These are phyloP conservation scores for Archivesica marissinica DNA, from an alignment of 1,140 invertebrate genomes.

Conservation along the genomic window DNA sequence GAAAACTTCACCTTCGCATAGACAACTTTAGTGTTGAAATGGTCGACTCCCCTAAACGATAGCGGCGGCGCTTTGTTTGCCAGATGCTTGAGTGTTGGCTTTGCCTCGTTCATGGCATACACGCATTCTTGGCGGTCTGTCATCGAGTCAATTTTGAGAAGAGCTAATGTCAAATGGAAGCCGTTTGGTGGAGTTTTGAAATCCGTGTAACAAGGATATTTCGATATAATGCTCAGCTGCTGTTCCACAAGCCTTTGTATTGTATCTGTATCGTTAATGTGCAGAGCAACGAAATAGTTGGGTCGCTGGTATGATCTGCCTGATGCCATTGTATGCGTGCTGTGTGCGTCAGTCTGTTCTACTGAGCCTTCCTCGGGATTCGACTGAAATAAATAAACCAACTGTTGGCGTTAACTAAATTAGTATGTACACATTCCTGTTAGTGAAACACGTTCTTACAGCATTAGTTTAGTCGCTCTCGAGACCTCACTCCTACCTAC, in stretches of 20 bases:
- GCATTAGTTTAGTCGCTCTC: too few relatives aligned
- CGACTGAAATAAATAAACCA: too few relatives aligned
- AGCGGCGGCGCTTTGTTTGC: slow-evolving; percentile 65
- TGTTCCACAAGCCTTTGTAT: slow-evolving; percentile 17
- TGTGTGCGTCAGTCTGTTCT: too few relatives aligned
- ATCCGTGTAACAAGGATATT: slow-evolving; percentile 58
- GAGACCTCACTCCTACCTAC: too few relatives aligned
- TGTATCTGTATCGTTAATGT: too few relatives aligned
- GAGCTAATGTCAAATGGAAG: slow-evolving; percentile 68
- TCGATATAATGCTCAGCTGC: slow-evolving; percentile 59
- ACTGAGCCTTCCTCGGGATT: too few relatives aligned
- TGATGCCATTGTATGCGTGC: too few relatives aligned
- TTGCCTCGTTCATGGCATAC: slow-evolving; percentile 71
- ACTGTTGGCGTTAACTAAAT: too few relatives aligned
- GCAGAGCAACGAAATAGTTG: too few relatives aligned
- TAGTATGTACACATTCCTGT: too few relatives aligned
- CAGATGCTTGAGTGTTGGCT: slow-evolving; percentile 69
- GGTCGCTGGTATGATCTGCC: too few relatives aligned
- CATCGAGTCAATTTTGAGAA: slow-evolving; percentile 78
- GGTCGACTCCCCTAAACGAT: slow-evolving; percentile 74
- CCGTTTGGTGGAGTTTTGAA: slow-evolving; percentile 61
- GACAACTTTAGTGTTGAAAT: slow-evolving; percentile 82
- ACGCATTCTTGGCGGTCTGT: slow-evolving; percentile 77
- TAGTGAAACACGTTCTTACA: too few relatives aligned
- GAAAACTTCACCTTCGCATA: slow-evolving; percentile 79